Evolutionary conservation across 2,888 invertebrate species (phyloP), one percentile per base, ranked within the genome.

Genomic region (Sycophila texana): DNA sequence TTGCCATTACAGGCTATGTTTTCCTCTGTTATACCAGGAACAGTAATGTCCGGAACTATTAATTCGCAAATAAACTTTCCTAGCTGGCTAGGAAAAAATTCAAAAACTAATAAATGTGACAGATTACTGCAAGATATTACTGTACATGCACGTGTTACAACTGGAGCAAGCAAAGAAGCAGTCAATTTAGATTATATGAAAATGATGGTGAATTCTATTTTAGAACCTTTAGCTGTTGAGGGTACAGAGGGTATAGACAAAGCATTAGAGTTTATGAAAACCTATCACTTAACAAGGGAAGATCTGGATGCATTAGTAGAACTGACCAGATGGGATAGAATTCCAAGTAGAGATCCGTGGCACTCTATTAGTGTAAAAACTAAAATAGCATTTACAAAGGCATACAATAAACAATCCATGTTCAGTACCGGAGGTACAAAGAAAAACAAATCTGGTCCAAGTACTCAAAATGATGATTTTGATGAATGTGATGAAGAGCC

Each of bases 31-130:
- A 92, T 99, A 75, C 99, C 99, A 0, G 98, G 99, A 0, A 93
- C 95, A 85, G 92, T 93, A 74, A 93, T 99, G 93, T 92, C 94
- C 39, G 99, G 99, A 0, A 93, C 94, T 86, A 90, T 98, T 79
- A 91, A 93, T 0, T 94, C 93, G 0, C 95, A 95, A 92, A 95
- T 98, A 22, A 95, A 95, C 87, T 99, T 99, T 91, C 99, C 99
- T 2, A 92, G 93, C 57, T 99, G 99, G 99, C 94, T 99, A 74
- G 99, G 99, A 0, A 97, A 97, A 91, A 97, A 98, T 91, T 99
- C 99, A 0, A 95, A 94, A 82, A 91, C 93, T 20, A 94, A 91
- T 82, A 99, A 99, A 91, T 94, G 96, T 88, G 94, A 95, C 26
- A 88, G 89, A 77, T 81, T 90, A 51, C 73, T 87, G 30, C 90